Evolutionary conservation across 2,888 invertebrate species (phyloP), one percentile per base, ranked within the genome.

Genomic region (Pandemis corylana): DNA sequence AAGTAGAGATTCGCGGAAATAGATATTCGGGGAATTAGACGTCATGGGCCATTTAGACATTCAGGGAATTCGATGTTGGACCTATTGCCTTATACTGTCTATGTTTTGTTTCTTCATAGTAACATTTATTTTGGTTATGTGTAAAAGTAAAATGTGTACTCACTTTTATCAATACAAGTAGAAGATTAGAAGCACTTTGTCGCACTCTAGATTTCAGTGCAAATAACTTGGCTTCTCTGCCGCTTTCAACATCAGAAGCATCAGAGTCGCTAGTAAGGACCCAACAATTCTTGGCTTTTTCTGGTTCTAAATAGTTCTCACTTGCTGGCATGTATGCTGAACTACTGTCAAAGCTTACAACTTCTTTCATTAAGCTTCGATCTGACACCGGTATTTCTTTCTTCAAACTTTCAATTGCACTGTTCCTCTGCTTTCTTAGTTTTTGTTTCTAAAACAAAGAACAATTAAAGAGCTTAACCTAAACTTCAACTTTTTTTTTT

Each of bases 181-280:
- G 90, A 68, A 97, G 85, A 80, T 95, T 94, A 0, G 96, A 91
- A 7, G 97, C 96, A 79, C 96, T 95, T 80, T 96, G 95, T 64
- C 97, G 94, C 2, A 97, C 95, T 89, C 96, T 96, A 13, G 96
- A 95, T 82, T 95, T 95, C 53, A 95, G 84, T 9, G 93, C 91
- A 75, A 92, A 85, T 46, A 94, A 80, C 80, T 93, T 94, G n/a
- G 92, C 92, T 76, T 95, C 95, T 64, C 92, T 90, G 28, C 91
- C 94, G 71, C 89, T 93, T 83, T 96, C 96, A 0, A 95, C 89
- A 85, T 96, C 96, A 0, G 96, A 96, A 87, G 95, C 94, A 83
- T 96, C 96, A 0, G 96, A 96, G 81, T 97, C 96, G 80, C 96
- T 96, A 0, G 96, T 96, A 80, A 94, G 83, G 0, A 91, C 81